A percentile compares a stretch with the other conserved stretches of the same genome.
phyloP scores from a whole-genome alignment of 2,888 invertebrate species.

The Hymenopus coronatus region DNA sequence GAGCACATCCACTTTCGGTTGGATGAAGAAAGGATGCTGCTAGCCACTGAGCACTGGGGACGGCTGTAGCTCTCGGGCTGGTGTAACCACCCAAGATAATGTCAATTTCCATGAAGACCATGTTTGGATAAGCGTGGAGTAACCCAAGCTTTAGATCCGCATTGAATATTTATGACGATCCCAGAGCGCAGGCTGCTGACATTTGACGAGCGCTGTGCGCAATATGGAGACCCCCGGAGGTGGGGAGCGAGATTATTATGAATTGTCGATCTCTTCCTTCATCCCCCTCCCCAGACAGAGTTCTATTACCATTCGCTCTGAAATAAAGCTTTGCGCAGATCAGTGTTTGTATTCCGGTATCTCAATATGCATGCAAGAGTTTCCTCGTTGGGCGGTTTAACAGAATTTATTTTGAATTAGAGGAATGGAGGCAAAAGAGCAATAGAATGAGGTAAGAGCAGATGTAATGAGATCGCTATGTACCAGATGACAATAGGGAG shows the following conservation, averaged over 20 bases:
- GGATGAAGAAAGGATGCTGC: neutral
- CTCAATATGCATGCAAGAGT: neutral
- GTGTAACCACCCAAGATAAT: conserved; percentile 28
- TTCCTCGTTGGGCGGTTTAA: neutral
- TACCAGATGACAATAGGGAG: too few species aligned
- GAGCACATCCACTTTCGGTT: neutral
- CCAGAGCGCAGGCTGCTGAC: conserved; percentile 24
- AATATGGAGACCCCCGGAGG: conserved; percentile 29
- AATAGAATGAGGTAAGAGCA: too few species aligned
- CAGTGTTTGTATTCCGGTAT: neutral
- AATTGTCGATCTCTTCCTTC: conserved; percentile 19
- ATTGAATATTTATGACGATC: conserved; percentile 32
- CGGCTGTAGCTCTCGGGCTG: conserved; percentile 9
- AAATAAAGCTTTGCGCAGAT: neutral
- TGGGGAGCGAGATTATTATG: conserved; percentile 27
- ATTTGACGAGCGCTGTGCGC: conserved; percentile 29
- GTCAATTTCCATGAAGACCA: conserved; percentile 24
- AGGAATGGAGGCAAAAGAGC: too few species aligned
- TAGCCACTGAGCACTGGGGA: neutral
- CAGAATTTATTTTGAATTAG: neutral
- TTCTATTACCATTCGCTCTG: neutral
- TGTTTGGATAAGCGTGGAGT: conserved; percentile 23
- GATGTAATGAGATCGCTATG: too few species aligned
- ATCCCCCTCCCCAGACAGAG: neutral
- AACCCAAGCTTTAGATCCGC: conserved; percentile 10